These are phyloP conservation scores for Dendrolimus pini DNA, from an alignment of 2,888 invertebrate genomes.

Conservation along the genomic window DNA sequence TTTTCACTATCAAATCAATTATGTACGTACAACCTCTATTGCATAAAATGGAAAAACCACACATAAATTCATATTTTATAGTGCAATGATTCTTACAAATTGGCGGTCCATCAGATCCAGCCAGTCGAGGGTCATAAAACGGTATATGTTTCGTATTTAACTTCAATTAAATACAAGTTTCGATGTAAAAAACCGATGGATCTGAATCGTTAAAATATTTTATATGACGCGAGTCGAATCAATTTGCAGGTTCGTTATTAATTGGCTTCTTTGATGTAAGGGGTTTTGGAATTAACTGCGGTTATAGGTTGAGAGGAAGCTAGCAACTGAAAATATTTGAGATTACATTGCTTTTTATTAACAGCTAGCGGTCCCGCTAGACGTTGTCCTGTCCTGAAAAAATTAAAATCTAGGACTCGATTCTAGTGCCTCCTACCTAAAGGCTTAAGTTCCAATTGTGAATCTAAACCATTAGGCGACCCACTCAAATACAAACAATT, in stretches of 20 bases:
- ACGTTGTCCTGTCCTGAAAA: too few species aligned
- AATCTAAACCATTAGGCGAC: too few species aligned
- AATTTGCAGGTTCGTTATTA: not conserved
- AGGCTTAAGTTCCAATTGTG: too few species aligned
- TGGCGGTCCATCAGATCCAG: not conserved
- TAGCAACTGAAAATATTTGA: too few species aligned
- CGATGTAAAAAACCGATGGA: not conserved
- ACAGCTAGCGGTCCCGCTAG: too few species aligned
- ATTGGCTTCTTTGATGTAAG: not conserved
- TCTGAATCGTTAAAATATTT: not conserved
- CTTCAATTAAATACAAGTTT: not conserved
- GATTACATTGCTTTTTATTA: too few species aligned
- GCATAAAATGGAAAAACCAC: not conserved
- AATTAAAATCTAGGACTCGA: too few species aligned
- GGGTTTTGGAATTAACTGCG: too few species aligned
- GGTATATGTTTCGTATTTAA: not conserved
- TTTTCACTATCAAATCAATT: not conserved
- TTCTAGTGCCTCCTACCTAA: too few species aligned
- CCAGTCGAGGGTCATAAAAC: not conserved
- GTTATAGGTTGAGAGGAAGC: too few species aligned
- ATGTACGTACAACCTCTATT: not conserved
- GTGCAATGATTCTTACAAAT: not conserved
- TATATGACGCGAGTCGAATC: not conserved
- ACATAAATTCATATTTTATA: not conserved
- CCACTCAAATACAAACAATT: too few species aligned